phyloP scores from a whole-genome alignment of 92 coral and sea anemone genomes.

The Plumapathes pennacea region DNA sequence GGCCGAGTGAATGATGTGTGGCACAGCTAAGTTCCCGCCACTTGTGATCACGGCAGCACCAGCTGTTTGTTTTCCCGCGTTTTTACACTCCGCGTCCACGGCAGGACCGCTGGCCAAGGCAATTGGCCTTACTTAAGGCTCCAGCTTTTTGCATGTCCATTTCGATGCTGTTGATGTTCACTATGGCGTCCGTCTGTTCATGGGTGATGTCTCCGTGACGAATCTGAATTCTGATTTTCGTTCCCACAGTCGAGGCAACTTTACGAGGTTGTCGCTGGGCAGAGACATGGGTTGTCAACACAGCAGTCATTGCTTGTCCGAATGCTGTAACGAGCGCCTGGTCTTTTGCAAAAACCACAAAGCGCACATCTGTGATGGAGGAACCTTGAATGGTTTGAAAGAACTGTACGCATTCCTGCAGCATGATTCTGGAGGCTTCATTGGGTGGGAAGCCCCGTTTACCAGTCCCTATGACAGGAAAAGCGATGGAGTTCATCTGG shows the following conservation, averaged over 20 bases:
- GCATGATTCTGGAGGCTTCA: constrained; percentile 46
- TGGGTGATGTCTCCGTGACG: constrained; percentile 29
- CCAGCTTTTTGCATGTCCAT: constrained; percentile 62
- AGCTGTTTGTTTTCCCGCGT: constrained; percentile 37
- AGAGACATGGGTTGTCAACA: background rate
- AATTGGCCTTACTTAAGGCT: constrained; percentile 44
- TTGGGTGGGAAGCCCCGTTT: constrained; percentile 57
- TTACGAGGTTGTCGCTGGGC: background rate
- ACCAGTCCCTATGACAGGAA: constrained; percentile 85
- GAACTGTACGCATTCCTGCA: constrained; percentile 53
- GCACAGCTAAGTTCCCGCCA: constrained; percentile 35
- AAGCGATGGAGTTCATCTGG: constrained; percentile 50
- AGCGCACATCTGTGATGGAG: constrained; percentile 59
- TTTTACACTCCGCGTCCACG: constrained; percentile 45
- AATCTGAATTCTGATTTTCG: constrained; percentile 7
- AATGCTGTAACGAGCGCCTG: constrained; percentile 42
- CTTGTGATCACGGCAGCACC: constrained; percentile 62
- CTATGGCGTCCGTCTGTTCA: constrained; percentile 54
- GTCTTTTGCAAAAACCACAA: constrained; percentile 71
- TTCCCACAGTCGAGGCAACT: background rate
- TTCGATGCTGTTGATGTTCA: constrained; percentile 49
- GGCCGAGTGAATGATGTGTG: constrained; percentile 36
- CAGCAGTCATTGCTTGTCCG: constrained; percentile 32
- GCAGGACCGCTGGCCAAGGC: constrained; percentile 37
- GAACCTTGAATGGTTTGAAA: constrained; percentile 20